Percentiles rank a stretch among this genome's conserved stretches.
Conservation (phyloP, 2,113 vertebrate genomes). For the Pelusios castaneus region DNA sequence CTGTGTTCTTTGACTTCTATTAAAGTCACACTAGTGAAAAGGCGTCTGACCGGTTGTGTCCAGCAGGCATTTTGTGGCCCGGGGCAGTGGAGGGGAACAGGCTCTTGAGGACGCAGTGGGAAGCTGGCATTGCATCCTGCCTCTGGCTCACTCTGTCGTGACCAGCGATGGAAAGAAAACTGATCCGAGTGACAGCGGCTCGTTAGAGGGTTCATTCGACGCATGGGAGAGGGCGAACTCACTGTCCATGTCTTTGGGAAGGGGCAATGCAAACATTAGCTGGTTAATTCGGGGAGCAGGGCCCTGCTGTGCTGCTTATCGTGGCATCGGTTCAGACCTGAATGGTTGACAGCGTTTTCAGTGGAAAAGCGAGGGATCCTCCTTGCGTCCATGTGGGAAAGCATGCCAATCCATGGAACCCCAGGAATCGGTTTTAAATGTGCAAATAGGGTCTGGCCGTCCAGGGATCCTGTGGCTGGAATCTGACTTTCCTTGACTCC, state of each 20-base stretch:
- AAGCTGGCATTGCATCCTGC: neutral
- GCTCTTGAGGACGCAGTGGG: neutral
- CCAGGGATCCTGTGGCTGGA: rapidly evolving
- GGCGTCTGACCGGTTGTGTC: rapidly evolving
- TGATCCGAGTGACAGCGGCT: neutral
- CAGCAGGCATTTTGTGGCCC: too few relatives aligned
- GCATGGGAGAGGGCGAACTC: neutral
- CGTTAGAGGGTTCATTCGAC: neutral
- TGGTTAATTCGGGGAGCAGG: neutral
- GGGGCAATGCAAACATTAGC: neutral
- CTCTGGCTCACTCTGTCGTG: neutral
- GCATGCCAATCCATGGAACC: neutral
- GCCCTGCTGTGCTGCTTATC: neutral
- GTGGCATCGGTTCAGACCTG: neutral
- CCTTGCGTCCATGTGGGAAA: neutral
- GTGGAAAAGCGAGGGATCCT: neutral
- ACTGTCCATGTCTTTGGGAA: neutral
- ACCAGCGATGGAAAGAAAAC: neutral
- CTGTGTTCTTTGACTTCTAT: neutral
- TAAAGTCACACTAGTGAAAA: neutral
- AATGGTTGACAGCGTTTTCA: neutral
- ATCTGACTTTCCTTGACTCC: neutral
- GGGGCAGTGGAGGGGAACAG: rapidly evolving
- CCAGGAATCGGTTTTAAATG: neutral
- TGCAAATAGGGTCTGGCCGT: neutral